Base-by-base conservation (phyloP, 2,888 invertebrate genomes). In the Calameuta filiformis region DNA sequence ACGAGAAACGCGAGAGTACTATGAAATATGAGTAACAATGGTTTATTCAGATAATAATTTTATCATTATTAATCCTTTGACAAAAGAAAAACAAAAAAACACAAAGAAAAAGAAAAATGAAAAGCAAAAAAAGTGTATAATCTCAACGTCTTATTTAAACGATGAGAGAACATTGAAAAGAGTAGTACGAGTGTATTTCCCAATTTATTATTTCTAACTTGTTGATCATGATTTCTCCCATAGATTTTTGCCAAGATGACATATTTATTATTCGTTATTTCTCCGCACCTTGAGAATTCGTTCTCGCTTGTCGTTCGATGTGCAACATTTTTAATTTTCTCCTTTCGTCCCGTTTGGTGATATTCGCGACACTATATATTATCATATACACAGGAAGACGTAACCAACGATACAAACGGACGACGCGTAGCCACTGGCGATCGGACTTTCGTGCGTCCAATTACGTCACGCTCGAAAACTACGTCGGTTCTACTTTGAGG, bases 31-130 rank as follows among this genome's bases (percentile, higher is more conserved):
- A 82, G 84, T 87, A 83, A 86, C 82, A 86, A 84, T 84, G 83
- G 85, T 90, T 90, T 85, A 88, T 89, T 89, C 89, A 89, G 89
- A 86, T 84, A 84, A 84, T 86, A 84, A 83, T 86, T 85, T 83
- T 88, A 88, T 88, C 87, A 86, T 87, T 83, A 84, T 88, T 87
- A 87, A 88, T 79, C 79, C 80, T 80, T 81, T 81, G 85, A 83
- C 79, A 80, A 81, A 73, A 79, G 81, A 80, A 78, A 80, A 78
- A 79, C 77, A 79, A 81, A 80, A 80, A 73, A 76, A 69, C 75
- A 80, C 75, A 75, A 56, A 71, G 77, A 79, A 69, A 76, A 80
- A 76, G 83, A 69, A 77, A 73, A 77, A 76, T 75, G 79, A 73
- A 71, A 77, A 81, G 77, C 37, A 76, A 77, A 82, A 81, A 83